phyloP scores from a whole-genome alignment of 2,888 invertebrate genomes.

The Crepidodera aurea region DNA sequence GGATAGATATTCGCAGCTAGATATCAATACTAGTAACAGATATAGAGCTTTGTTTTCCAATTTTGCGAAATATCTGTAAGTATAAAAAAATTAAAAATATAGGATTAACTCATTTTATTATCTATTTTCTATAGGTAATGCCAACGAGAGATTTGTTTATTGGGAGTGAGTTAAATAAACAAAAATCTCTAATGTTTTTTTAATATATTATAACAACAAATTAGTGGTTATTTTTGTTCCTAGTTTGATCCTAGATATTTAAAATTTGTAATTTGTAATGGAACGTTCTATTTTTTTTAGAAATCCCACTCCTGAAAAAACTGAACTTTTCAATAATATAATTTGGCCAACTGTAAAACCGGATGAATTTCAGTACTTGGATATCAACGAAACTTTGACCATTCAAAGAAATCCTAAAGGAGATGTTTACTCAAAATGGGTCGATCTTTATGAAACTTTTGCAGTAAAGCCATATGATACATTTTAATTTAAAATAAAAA shows the following conservation, averaged over 20 bases:
- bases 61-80: constrained; percentile 68
- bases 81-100: too few species aligned
- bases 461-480: constrained; percentile 35
- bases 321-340: constrained; percentile 22
- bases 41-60: constrained; percentile 63
- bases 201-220: background rate
- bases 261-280: too few species aligned
- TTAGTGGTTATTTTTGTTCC: background rate
- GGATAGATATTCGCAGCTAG: constrained; percentile 4
- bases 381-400: constrained; percentile 36
- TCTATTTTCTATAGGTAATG: background rate
- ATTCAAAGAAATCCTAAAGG: constrained; percentile 34
- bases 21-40: constrained; percentile 28
- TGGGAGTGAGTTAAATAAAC: too few species aligned
- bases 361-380: constrained; percentile 34
- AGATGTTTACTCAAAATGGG: constrained; percentile 32
- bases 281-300: too few species aligned
- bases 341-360: constrained; percentile 36
- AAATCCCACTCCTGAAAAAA: constrained; percentile 52
- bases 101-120: background rate
- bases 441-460: constrained; percentile 30
- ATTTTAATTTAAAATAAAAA: too few species aligned
- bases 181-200: too few species aligned
- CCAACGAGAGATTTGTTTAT: too few species aligned
- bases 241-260: too few species aligned